A percentile compares a stretch with the other conserved stretches of the same genome.
These are phyloP conservation scores for Nephrotoma appendiculata DNA, from an alignment of 2,888 invertebrate genomes.

Conservation along the genomic window DNA sequence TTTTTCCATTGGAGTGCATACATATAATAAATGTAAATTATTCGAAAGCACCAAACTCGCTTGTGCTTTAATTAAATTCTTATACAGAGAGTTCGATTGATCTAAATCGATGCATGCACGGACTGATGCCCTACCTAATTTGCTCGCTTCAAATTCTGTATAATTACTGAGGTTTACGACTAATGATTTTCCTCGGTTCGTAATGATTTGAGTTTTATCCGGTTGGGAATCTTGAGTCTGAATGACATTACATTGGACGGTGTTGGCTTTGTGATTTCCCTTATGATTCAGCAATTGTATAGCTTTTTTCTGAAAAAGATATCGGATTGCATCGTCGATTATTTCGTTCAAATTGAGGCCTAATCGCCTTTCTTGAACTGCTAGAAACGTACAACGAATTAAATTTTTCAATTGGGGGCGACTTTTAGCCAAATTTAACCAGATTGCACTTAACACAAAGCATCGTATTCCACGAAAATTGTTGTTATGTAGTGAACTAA, in stretches of 20 bases:
- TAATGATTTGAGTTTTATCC: neutral
- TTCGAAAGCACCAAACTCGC: conserved; percentile 62
- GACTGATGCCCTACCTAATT: conserved; percentile 66
- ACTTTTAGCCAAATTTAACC: conserved; percentile 44
- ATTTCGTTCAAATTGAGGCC: conserved; percentile 30
- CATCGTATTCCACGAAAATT: conserved; percentile 40
- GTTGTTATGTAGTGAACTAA: conserved; percentile 39
- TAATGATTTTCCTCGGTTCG: neutral
- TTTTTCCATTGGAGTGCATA: conserved; percentile 68
- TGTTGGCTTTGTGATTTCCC: neutral
- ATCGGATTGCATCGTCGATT: conserved; percentile 32
- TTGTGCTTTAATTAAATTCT: conserved; percentile 59
- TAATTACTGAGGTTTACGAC: neutral
- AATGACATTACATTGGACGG: neutral
- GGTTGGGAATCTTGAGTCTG: neutral
- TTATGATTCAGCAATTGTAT: conserved; percentile 12
- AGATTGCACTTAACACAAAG: conserved; percentile 53
- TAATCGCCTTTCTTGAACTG: conserved; percentile 41
- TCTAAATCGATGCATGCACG: conserved; percentile 72
- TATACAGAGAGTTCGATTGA: conserved; percentile 53
- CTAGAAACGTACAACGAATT: conserved; percentile 44
- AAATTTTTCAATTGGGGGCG: conserved; percentile 38
- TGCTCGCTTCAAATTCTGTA: conserved; percentile 42
- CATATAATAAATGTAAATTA: conserved; percentile 72
- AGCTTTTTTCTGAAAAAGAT: conserved; percentile 34